Evolutionary conservation across 2,888 invertebrate genomes (phyloP).

Genomic region (Dione vanillae): DNA sequence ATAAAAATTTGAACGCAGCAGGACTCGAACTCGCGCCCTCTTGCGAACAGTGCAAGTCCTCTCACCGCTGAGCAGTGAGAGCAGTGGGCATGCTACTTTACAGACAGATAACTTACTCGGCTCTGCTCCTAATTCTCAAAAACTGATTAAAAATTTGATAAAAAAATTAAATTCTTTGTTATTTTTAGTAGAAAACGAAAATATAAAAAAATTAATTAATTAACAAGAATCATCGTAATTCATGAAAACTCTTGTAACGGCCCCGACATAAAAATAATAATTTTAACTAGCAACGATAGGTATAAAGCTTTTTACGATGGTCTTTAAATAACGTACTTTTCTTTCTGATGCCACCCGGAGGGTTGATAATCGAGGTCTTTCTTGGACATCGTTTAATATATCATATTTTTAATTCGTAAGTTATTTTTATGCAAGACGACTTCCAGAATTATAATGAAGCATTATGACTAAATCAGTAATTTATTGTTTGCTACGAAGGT

Average conservation of each 20-base stretch:
- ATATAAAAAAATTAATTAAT: constrained; percentile 2
- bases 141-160: neutral
- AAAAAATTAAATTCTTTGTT: neutral
- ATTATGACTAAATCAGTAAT: neutral
- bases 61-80: no score
- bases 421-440: constrained; percentile 2
- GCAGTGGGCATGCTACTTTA: no score
- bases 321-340: constrained; percentile 27
- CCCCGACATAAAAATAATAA: constrained; percentile 12
- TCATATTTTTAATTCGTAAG: constrained; percentile 8
- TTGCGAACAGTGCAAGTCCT: no score
- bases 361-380: constrained; percentile 25
- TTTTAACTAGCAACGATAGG: constrained; percentile 30
- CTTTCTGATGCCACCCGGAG: constrained; percentile 18
- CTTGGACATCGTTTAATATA: constrained; percentile 16
- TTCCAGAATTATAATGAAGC: neutral
- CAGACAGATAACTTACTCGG: no score
- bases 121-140: neutral
- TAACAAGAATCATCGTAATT: constrained; percentile 11
- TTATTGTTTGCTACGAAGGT: neutral
- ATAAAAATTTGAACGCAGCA: no score
- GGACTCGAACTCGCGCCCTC: no score
- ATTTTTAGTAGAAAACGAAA: constrained; percentile 2
- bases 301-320: constrained; percentile 29
- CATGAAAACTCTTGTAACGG: constrained; percentile 3